Evolutionary conservation across 2,797 vertebrate genomes (phyloP), one percentile per base, ranked within the genome.

Genomic region (Danio albolineatus): DNA sequence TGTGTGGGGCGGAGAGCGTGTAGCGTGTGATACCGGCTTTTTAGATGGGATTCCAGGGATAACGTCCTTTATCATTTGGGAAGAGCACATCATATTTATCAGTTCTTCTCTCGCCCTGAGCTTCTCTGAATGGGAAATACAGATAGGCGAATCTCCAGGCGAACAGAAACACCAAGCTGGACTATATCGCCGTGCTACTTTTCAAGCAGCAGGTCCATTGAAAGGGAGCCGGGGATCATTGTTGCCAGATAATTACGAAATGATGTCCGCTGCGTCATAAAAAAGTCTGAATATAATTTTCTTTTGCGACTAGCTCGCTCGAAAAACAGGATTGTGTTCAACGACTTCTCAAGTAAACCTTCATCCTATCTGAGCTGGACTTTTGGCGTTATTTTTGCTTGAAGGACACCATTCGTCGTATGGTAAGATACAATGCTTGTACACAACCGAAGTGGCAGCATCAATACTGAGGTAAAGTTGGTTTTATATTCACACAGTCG

Each of bases 11-110:
- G 62, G 53, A 16, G 54, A 60, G 36, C 8, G 21, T 59, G 64
- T 49, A 28, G 70, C 53, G 13, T 49, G 59, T 10, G 43, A 70
- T 28, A 78, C 76, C 76, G 75, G 75, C 75, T 39, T 59, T 67
- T 77, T 7, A 2, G 4, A 17, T 39, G 57, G n/a, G 65, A 53
- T 69, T 69, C 28, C 53, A 48, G 73, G 16, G n/a, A 57, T 10
- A 56, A 6, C 41, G 64, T 60, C n/a, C 12, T 59, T 46, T 2
- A 13, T 13, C 48, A 51, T 13, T 59, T 78, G 2, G 21, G 7
- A 38, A 56, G 10, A 43, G 12, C 10, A 4, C 6, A 46, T 66
- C 3, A 7, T 17, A 10, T 38, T 36, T 46, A 56, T 17, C 54
- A 1, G 38, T 13, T 43, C 1, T 36, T 56, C 19, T 7, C 65